Evolutionary conservation across 1,140 invertebrate species (phyloP), one percentile per base, ranked within the genome.

Genomic region (Physella acuta): DNA sequence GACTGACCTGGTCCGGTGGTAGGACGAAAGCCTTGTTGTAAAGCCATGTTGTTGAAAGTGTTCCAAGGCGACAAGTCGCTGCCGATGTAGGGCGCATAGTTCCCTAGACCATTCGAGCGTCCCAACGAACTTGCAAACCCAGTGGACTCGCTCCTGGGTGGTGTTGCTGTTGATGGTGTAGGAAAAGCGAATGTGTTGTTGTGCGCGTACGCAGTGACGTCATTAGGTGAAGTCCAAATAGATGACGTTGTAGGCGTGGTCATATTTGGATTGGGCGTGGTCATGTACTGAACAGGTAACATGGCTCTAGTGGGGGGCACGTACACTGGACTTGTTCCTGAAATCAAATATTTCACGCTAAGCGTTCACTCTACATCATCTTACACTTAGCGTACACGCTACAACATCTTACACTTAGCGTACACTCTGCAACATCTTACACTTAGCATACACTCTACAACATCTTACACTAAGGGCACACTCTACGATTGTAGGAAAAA

Each of bases 301-400:
- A 83, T 76, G 16, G 82, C 65, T 24, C 82, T 70, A 1, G 81
- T 80, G n/a, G 82, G 80, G 0, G 82, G 82, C 5, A 82, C 82
- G 70, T 81, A 83, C 26, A 83, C 77, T 1, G 82, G 80, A 64
- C 76, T 82, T n/a, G 79, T 59, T 20, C 77, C 68, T 34, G 77
- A 76, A 61, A 81, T 73, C 62, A 75, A 80, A 44, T n/a, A n/a
- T n/a, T n/a, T n/a, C n/a, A n/a, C n/a, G n/a, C n/a, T n/a, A n/a
- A n/a, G n/a, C 28, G 11, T 8, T n/a, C 26, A 26, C 16, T 11
- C 26, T 56, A 56, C 11, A 16, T 56, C 16, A 31, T n/a, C n/a
- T n/a, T n/a, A n/a, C n/a, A n/a, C n/a, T n/a, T n/a, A n/a, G n/a
- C n/a, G n/a, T n/a, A n/a, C n/a, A n/a, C n/a, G n/a, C n/a, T n/a